Conservation (phyloP, 1,140 invertebrate genomes). For the Nymphalis io region DNA sequence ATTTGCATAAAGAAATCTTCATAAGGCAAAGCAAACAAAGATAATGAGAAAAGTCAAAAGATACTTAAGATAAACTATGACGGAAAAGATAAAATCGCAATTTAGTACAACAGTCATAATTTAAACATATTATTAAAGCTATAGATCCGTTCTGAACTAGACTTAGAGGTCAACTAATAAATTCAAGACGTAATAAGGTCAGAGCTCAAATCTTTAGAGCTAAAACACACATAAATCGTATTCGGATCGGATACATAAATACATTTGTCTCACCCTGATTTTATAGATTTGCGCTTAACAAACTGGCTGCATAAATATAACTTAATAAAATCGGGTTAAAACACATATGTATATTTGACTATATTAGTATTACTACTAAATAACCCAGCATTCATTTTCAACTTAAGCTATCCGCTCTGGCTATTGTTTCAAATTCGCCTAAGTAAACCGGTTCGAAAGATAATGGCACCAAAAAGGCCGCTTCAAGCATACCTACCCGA, state of each 20-base stretch:
- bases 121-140: conserved; percentile 28
- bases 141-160: conserved; percentile 14
- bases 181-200: conserved; percentile 18
- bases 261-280: too few relatives aligned
- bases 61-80: conserved; percentile 19
- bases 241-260: too few relatives aligned
- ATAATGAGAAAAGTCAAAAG: conserved; percentile 19
- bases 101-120: conserved; percentile 27
- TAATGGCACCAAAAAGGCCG: conserved; percentile 60
- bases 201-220: conserved; percentile 2
- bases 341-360: background rate
- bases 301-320: too few relatives aligned
- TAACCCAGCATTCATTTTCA: background rate
- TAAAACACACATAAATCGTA: background rate
- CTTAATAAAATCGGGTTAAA: too few relatives aligned
- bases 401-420: conserved; percentile 16
- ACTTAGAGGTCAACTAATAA: conserved; percentile 26
- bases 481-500: conserved; percentile 52
- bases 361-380: background rate
- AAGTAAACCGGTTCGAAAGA: conserved; percentile 62
- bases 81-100: conserved; percentile 19
- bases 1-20: conserved; percentile 54
- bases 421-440: conserved; percentile 64
- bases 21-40: conserved; percentile 43
- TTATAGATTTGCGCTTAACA: too few relatives aligned